phyloP scores from a whole-genome alignment of 2,113 vertebrate species.

The Bubo bubo region DNA sequence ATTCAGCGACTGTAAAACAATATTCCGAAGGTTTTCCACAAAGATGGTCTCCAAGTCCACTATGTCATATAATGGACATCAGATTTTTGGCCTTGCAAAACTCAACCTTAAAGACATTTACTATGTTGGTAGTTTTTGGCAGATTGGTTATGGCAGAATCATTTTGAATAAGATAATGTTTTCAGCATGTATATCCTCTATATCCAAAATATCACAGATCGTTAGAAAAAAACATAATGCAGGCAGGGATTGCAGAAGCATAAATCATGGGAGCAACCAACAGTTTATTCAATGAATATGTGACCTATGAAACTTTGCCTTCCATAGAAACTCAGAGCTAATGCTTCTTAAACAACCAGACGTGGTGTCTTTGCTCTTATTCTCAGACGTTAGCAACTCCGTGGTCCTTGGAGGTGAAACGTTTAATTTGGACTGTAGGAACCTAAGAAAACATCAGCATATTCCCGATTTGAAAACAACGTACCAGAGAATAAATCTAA shows the following conservation, averaged over 20 bases:
- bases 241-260: conserved; percentile 14
- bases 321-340: background rate
- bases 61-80: conserved; percentile 62
- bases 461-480: background rate
- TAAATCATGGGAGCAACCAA: conserved; percentile 34
- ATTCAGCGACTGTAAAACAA: conserved; percentile 17
- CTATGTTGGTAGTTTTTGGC: conserved; percentile 44
- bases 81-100: conserved; percentile 52
- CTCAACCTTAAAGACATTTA: conserved; percentile 28
- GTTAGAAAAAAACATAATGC: background rate
- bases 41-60: conserved; percentile 26
- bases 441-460: background rate
- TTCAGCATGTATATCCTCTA: conserved; percentile 44
- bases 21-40: conserved; percentile 19
- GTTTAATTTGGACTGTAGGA: background rate
- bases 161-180: conserved; percentile 50
- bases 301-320: conserved; percentile 4
- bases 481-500: background rate
- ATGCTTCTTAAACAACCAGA: conserved; percentile 12
- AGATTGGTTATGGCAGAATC: conserved; percentile 37
- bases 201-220: conserved; percentile 29
- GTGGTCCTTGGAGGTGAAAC: background rate
- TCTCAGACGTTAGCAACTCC: background rate
- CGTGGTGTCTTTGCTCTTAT: background rate
- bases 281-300: background rate